phyloP scores from a whole-genome alignment of 2,797 vertebrate species.

The Pygocentrus nattereri region DNA sequence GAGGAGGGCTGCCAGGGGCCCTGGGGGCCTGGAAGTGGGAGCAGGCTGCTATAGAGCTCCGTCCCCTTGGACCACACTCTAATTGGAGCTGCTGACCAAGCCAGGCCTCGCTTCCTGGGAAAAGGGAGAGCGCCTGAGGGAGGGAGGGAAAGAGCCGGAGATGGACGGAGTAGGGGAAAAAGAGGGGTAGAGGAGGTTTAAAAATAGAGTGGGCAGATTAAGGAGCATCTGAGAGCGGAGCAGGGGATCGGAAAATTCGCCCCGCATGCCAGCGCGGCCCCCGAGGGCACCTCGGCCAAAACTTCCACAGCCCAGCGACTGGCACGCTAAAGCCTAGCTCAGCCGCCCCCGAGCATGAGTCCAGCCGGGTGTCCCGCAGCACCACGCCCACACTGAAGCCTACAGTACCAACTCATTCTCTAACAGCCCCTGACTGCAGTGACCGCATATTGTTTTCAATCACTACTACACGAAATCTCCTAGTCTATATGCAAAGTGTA shows the following conservation, averaged over 20 bases:
- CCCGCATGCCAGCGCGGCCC: constrained; percentile 71
- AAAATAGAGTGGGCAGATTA: constrained; percentile 83
- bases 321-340: constrained; percentile 21
- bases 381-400: constrained; percentile 19
- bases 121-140: constrained; percentile 42
- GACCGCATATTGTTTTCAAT: neutral
- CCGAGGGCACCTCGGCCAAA: constrained; percentile 50
- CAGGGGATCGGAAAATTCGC: constrained; percentile 81
- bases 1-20: constrained; percentile 60
- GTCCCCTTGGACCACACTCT: constrained; percentile 72
- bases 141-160: constrained; percentile 38
- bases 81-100: constrained; percentile 75
- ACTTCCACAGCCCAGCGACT: constrained; percentile 20
- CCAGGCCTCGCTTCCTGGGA: constrained; percentile 62
- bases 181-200: constrained; percentile 63
- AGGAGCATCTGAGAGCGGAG: constrained; percentile 80
- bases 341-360: constrained; percentile 37
- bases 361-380: constrained; percentile 33
- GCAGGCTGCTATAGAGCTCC: constrained; percentile 66
- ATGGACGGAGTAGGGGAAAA: constrained; percentile 66
- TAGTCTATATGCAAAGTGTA: too few species aligned
- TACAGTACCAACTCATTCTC: too few species aligned
- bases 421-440: constrained; percentile 29
- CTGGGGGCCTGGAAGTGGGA: constrained; percentile 55
- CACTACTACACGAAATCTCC: neutral